Conservation (phyloP, 1,140 invertebrate species). For the Ganaspis sp. region DNA sequence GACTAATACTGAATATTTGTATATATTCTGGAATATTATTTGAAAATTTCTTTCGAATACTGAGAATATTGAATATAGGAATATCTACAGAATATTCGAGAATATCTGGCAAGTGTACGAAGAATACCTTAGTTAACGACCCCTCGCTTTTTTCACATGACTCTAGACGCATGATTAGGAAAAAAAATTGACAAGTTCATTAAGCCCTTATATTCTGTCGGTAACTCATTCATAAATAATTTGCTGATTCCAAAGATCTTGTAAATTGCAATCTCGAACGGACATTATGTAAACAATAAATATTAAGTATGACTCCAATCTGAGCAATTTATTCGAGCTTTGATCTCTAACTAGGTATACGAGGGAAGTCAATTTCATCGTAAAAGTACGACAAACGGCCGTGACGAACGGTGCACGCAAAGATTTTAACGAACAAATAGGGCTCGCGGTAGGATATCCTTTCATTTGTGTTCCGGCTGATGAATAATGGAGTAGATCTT, state of each 20-base stretch:
- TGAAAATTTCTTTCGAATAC: too few relatives aligned
- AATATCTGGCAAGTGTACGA: too few relatives aligned
- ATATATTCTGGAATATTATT: too few relatives aligned
- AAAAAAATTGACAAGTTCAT: too few relatives aligned
- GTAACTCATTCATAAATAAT: background rate
- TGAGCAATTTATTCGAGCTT: background rate
- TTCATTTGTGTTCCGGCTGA: conserved; percentile 19
- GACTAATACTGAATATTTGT: too few relatives aligned
- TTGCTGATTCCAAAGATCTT: too few relatives aligned
- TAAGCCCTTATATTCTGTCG: too few relatives aligned
- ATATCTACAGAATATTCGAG: too few relatives aligned
- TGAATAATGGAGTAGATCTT: conserved; percentile 18
- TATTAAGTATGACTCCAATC: background rate
- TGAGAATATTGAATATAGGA: too few relatives aligned
- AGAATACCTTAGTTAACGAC: too few relatives aligned
- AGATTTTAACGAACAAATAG: conserved; percentile 30
- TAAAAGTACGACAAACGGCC: conserved; percentile 2
- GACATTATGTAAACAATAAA: background rate
- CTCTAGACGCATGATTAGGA: too few relatives aligned
- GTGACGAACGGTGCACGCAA: background rate
- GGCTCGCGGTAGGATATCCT: background rate
- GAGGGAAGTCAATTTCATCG: conserved; percentile 2
- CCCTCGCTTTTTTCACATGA: too few relatives aligned
- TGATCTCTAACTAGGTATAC: background rate
- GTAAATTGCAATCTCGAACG: background rate